These are phyloP conservation scores for Caenorhabditis sp. DNA, from an alignment of 2,888 invertebrate species.

Conservation along the genomic window DNA sequence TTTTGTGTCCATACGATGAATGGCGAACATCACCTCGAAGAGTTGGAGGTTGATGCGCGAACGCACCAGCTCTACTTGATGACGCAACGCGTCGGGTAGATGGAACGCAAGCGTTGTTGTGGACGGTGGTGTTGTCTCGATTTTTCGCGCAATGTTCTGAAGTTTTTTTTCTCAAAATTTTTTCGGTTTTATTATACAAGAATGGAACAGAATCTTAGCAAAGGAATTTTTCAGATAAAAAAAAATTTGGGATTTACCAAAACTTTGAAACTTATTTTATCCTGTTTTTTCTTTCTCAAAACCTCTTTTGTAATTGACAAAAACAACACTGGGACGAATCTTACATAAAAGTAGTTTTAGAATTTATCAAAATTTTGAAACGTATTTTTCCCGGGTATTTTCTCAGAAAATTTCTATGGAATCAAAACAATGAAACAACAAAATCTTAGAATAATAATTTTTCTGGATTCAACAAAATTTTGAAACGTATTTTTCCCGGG, in stretches of 20 bases:
- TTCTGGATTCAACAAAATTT: too few relatives aligned
- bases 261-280: too few relatives aligned
- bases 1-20: slow-evolving; percentile 50
- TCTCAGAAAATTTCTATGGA: too few relatives aligned
- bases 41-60: slow-evolving; percentile 46
- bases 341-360: too few relatives aligned
- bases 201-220: too few relatives aligned
- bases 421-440: too few relatives aligned
- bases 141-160: slow-evolving; percentile 28
- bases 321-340: too few relatives aligned
- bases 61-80: slow-evolving; percentile 39
- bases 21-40: slow-evolving; percentile 65
- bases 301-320: too few relatives aligned
- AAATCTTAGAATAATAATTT: too few relatives aligned
- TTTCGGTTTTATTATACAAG: background rate
- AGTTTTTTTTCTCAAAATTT: background rate
- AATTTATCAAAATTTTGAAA: background rate
- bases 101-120: slow-evolving; percentile 10
- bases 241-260: too few relatives aligned
- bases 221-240: too few relatives aligned
- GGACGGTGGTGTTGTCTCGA: slow-evolving; percentile 8
- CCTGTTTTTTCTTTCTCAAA: too few relatives aligned
- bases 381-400: background rate
- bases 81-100: slow-evolving; percentile 2
- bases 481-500: background rate